Percentiles rank a stretch among this genome's conserved stretches.
Evolutionary conservation across 2,797 vertebrate species (phyloP).

Genomic region (Jordanella pulchra): DNA sequence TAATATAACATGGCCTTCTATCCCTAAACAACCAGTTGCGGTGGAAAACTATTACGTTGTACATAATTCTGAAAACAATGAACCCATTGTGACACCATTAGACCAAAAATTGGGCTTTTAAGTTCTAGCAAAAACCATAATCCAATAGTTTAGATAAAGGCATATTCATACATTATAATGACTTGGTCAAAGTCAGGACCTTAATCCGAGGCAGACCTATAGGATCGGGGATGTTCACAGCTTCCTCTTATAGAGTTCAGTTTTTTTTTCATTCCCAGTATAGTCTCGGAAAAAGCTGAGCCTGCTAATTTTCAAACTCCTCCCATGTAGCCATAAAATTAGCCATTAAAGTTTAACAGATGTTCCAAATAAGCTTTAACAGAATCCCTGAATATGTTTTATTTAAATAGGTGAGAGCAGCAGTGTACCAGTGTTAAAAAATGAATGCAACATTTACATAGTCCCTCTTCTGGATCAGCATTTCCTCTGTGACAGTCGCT

Average conservation of each 20-base stretch:
- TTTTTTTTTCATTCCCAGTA: background rate
- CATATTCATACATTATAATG: background rate
- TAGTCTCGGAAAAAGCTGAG: constrained; percentile 3
- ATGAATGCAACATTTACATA: constrained; percentile 73
- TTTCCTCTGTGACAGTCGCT: constrained; percentile 34
- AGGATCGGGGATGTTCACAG: too few species aligned
- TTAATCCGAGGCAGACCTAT: background rate
- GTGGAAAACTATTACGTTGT: background rate
- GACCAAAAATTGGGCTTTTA: background rate
- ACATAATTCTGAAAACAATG: background rate
- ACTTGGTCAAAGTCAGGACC: background rate
- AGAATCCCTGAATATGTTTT: constrained; percentile 66
- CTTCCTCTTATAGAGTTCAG: background rate
- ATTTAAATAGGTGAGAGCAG: constrained; percentile 72
- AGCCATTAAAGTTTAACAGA: constrained; percentile 72
- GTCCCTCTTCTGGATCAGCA: constrained; percentile 58
- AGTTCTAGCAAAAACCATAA: background rate
- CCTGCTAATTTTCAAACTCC: constrained; percentile 35
- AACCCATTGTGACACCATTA: background rate
- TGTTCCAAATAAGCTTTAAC: constrained; percentile 68
- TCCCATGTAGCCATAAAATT: constrained; percentile 60
- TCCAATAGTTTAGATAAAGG: background rate
- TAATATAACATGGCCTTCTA: background rate
- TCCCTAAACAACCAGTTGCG: background rate
- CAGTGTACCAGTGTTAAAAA: constrained; percentile 65